Conservation (phyloP, 2,113 vertebrate species). For the Oreochromis tanganicae region DNA sequence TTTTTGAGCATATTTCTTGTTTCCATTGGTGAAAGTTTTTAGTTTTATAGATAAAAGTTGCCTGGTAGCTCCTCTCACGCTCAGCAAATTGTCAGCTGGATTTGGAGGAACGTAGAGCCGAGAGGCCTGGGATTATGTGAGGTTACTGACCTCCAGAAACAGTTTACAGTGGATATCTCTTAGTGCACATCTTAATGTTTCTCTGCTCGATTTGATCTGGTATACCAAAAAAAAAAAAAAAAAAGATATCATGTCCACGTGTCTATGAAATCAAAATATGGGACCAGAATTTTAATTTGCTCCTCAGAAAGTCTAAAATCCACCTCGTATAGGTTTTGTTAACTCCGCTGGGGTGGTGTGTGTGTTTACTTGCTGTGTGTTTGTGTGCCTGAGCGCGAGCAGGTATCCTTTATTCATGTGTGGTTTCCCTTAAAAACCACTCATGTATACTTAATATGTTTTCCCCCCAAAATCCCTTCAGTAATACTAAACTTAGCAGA, state of each 20-base stretch:
- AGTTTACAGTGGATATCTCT: constrained; percentile 38
- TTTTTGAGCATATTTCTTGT: not conserved
- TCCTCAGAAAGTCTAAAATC: not conserved
- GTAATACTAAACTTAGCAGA: constrained; percentile 30
- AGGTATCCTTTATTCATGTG: constrained; percentile 50
- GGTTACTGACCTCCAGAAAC: constrained; percentile 39
- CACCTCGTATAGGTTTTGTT: not conserved
- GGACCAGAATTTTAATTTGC: not conserved
- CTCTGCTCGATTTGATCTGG: not conserved
- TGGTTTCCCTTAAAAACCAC: constrained; percentile 46
- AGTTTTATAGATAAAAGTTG: not conserved
- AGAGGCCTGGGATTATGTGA: constrained; percentile 14
- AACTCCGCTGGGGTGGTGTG: not conserved
- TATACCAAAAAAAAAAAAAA: not conserved
- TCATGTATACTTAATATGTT: constrained; percentile 43
- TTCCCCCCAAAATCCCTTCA: constrained; percentile 11
- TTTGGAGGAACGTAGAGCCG: constrained; percentile 3
- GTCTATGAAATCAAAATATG: not conserved
- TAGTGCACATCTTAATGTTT: constrained; percentile 2
- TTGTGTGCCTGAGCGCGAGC: not conserved
- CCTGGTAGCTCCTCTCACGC: constrained; percentile 20
- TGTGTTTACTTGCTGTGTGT: not conserved
- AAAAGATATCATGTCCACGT: not conserved
- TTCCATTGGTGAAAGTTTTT: not conserved
- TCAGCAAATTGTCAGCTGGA: constrained; percentile 12